Conservation (phyloP, 2,888 invertebrate species). For the Hemistola chrysoprasaria region DNA sequence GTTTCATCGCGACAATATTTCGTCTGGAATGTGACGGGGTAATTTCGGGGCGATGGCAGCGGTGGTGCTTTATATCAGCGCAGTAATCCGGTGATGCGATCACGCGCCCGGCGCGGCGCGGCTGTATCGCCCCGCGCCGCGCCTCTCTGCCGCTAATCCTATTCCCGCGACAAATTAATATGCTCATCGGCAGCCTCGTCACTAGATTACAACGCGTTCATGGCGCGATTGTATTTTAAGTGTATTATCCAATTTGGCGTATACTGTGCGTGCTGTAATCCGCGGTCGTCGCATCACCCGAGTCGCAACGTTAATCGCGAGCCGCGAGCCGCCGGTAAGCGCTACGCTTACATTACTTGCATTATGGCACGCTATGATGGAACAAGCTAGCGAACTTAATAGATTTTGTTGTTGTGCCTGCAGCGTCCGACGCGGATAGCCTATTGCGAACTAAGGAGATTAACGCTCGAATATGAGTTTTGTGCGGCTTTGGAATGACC, state of each 20-base stretch:
- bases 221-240: slow-evolving; percentile 84
- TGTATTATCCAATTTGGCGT: slow-evolving; percentile 85
- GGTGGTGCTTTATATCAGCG: slow-evolving; percentile 46
- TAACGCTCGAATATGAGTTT: slow-evolving; percentile 69
- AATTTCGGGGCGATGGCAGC: slow-evolving; percentile 44
- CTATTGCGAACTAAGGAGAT: slow-evolving; percentile 74
- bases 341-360: slow-evolving; percentile 62
- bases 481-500: slow-evolving; percentile 52
- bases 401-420: slow-evolving; percentile 68
- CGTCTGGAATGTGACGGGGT: slow-evolving; percentile 36
- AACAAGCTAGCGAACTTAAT: slow-evolving; percentile 76
- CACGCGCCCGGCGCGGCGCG: slow-evolving; percentile 36
- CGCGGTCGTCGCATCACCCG: slow-evolving; percentile 62
- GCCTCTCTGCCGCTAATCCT: slow-evolving; percentile 64
- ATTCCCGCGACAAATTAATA: slow-evolving; percentile 79
- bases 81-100: slow-evolving; percentile 50
- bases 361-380: slow-evolving; percentile 67
- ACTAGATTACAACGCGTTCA: slow-evolving; percentile 79
- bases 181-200: slow-evolving; percentile 79
- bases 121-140: slow-evolving; percentile 30
- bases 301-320: slow-evolving; percentile 52
- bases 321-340: slow-evolving; percentile 53
- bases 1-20: slow-evolving; percentile 15
- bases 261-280: slow-evolving; percentile 82
- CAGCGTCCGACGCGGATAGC: slow-evolving; percentile 59